Conservation (phyloP, 2,113 vertebrate genomes). For the Anoura caudifer region DNA sequence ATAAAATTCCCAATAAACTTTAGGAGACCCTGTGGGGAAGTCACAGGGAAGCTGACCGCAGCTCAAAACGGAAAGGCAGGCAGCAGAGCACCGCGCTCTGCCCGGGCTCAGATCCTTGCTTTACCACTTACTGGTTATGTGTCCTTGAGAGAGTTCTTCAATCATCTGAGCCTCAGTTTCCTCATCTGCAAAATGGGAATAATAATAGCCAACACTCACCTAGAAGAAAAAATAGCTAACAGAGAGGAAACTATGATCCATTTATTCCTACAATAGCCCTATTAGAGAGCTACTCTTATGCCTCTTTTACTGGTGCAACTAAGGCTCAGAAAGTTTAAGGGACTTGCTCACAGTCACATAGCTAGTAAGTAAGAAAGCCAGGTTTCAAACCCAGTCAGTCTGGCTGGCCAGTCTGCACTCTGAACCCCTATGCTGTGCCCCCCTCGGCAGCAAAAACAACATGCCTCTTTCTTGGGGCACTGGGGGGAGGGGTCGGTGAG, state of each 20-base stretch:
- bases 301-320: not conserved
- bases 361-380: not conserved
- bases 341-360: not conserved
- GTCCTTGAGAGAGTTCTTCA: not conserved
- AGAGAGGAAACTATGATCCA: not conserved
- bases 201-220: not conserved
- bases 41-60: not conserved
- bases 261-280: not conserved
- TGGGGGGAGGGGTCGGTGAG: rapidly evolving
- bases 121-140: not conserved
- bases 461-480: rapidly evolving
- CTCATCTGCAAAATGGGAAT: not conserved
- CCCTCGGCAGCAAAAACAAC: not conserved
- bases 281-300: not conserved
- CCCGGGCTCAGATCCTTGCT: not conserved
- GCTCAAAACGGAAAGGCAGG: not conserved
- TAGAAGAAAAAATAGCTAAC: not conserved
- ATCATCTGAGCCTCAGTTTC: not conserved
- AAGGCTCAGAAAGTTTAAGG: not conserved
- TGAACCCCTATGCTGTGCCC: not conserved
- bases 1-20: not conserved
- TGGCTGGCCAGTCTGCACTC: not conserved
- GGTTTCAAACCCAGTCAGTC: not conserved
- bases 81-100: not conserved
- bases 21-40: not conserved